These are phyloP conservation scores for Flexamia atlantica DNA, from an alignment of 2,888 invertebrate species.

Conservation along the genomic window DNA sequence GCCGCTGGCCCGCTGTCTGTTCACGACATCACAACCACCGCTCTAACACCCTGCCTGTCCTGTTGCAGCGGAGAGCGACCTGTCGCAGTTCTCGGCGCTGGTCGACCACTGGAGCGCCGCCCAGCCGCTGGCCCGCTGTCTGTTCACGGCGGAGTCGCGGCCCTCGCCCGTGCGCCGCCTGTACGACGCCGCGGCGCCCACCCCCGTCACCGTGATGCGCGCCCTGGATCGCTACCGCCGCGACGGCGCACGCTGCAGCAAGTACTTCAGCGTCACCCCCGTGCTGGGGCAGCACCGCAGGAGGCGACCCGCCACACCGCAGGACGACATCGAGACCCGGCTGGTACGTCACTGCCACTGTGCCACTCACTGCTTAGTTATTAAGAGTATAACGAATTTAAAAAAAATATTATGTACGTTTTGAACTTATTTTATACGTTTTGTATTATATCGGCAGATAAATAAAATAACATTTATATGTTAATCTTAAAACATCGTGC, in stretches of 20 bases:
- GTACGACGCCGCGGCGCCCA: conserved; percentile 87
- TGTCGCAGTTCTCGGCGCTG: conserved; percentile 89
- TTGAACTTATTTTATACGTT: no score
- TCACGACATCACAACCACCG: no score
- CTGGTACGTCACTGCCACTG: conserved; percentile 80
- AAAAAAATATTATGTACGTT: no score
- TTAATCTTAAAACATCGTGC: no score
- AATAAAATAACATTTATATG: background rate
- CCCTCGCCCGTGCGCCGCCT: conserved; percentile 86
- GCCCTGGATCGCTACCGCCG: conserved; percentile 82
- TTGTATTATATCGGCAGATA: background rate
- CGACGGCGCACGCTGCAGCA: conserved; percentile 80
- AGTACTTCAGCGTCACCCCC: conserved; percentile 89
- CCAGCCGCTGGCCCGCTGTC: conserved; percentile 83
- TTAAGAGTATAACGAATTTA: no score
- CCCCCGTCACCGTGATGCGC: conserved; percentile 79
- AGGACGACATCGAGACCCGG: conserved; percentile 93
- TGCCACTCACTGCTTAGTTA: no score
- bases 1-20: background rate
- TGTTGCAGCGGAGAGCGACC: conserved; percentile 93
- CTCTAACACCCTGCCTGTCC: conserved; percentile 70
- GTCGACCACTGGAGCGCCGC: conserved; percentile 87
- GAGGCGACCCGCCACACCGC: conserved; percentile 74
- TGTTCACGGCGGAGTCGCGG: conserved; percentile 87
- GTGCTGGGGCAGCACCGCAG: conserved; percentile 85